Percentiles rank a stretch among this genome's conserved stretches.
These are phyloP conservation scores for Polypedilum vanderplanki DNA, from an alignment of 1,140 invertebrate genomes.

Conservation along the genomic window DNA sequence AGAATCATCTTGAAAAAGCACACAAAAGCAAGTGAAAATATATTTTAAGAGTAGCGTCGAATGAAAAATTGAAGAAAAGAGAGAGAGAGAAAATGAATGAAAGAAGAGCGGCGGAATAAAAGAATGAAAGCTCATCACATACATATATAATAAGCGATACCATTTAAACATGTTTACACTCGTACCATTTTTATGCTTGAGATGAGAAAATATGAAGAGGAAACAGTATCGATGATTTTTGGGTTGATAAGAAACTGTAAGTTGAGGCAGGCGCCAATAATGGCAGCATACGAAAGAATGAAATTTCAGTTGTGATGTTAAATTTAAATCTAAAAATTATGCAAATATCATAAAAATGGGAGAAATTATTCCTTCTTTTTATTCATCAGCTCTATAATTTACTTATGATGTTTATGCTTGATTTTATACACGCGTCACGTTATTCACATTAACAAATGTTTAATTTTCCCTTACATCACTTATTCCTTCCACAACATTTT, in stretches of 20 bases:
- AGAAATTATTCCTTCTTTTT: not conserved
- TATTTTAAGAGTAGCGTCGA: not conserved
- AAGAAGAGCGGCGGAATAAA: not conserved
- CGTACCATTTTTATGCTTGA: constrained; percentile 4
- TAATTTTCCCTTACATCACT: not conserved
- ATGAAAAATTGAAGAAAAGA: no score
- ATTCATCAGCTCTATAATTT: not conserved
- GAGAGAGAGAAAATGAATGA: no score
- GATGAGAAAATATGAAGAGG: not conserved
- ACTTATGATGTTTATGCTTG: not conserved
- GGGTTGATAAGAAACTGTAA: not conserved
- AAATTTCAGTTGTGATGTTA: not conserved
- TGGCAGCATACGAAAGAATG: no score
- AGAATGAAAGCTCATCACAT: constrained; percentile 10
- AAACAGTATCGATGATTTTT: not conserved
- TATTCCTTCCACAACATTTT: not conserved
- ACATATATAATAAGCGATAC: not conserved
- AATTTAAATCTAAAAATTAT: constrained; percentile 2
- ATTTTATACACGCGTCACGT: not conserved
- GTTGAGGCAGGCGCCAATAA: not conserved
- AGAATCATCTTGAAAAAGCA: constrained; percentile 5
- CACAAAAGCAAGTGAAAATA: not conserved
- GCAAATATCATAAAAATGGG: not conserved
- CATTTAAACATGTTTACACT: constrained; percentile 7
- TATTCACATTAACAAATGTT: not conserved